phyloP scores from a whole-genome alignment of 2,888 invertebrate genomes.

The Meloe dianella region DNA sequence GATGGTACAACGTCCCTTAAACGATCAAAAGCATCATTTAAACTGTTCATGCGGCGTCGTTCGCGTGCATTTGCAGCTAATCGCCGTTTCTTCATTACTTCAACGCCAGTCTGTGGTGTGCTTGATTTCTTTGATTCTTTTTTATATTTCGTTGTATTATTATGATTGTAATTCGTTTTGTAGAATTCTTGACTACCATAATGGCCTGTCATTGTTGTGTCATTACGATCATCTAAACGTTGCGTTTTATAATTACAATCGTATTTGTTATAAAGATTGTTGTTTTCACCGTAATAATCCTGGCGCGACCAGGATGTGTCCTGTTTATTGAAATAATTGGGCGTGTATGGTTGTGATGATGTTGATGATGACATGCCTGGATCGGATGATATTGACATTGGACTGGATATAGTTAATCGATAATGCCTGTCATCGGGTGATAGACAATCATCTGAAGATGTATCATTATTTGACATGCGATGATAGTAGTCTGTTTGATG shows the following conservation, averaged over 20 bases:
- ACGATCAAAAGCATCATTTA: conserved; percentile 76
- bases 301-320: conserved; percentile 43
- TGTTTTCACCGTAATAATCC: conserved; percentile 55
- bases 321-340: conserved; percentile 53
- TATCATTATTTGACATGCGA: conserved; percentile 43
- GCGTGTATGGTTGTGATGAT: conserved; percentile 54
- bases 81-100: conserved; percentile 64
- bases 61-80: conserved; percentile 78
- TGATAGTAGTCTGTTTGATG: conserved; percentile 42
- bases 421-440: conserved; percentile 53
- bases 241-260: conserved; percentile 45
- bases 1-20: conserved; percentile 74
- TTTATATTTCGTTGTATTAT: conserved; percentile 33
- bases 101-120: conserved; percentile 48
- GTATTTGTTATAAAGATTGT: conserved; percentile 53
- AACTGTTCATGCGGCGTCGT: conserved; percentile 73
- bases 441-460: conserved; percentile 54
- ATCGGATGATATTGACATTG: conserved; percentile 50
- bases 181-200: conserved; percentile 46
- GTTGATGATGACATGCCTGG: conserved; percentile 54
- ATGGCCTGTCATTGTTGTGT: conserved; percentile 36
- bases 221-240: conserved; percentile 30
- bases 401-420: conserved; percentile 50
- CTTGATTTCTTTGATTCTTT: conserved; percentile 34
- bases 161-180: conserved; percentile 34